phyloP scores from a whole-genome alignment of 2,797 vertebrate genomes.

The Sarcoramphus papa region DNA sequence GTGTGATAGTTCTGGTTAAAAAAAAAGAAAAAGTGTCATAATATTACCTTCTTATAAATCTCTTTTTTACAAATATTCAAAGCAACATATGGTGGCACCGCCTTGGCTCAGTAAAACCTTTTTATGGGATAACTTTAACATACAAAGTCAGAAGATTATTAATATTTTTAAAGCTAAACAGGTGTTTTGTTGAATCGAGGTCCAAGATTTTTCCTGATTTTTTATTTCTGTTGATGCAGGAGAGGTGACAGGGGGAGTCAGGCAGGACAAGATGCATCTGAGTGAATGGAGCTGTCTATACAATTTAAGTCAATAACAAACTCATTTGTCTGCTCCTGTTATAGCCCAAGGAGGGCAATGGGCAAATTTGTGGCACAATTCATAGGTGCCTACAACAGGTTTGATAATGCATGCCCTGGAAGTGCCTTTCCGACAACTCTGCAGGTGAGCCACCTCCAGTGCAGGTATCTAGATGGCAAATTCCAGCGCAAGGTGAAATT shows the following conservation, averaged over 20 bases:
- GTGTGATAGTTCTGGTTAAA: background rate
- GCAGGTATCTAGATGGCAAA: background rate
- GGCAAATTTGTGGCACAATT: background rate
- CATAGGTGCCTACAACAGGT: background rate
- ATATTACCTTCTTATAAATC: background rate
- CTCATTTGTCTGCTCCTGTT: background rate
- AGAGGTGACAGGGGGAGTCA: background rate
- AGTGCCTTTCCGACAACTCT: background rate
- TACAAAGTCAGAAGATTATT: background rate
- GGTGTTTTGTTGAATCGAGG: background rate
- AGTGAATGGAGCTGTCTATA: background rate
- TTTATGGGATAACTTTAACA: background rate
- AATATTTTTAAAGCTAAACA: background rate
- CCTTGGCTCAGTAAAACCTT: background rate
- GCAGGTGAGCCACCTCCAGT: background rate
- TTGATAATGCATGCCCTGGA: background rate
- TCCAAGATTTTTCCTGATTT: background rate
- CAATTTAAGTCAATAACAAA: background rate
- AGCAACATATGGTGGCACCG: background rate
- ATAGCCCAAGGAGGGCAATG: background rate
- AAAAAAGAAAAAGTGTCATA: background rate
- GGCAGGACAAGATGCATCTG: background rate
- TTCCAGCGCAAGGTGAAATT: background rate
- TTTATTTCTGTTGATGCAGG: background rate
- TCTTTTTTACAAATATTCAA: background rate